A percentile compares a stretch with the other conserved stretches of the same genome.
Evolutionary conservation across 2,113 vertebrate species (phyloP).

Genomic region (Nesogale talazaci): DNA sequence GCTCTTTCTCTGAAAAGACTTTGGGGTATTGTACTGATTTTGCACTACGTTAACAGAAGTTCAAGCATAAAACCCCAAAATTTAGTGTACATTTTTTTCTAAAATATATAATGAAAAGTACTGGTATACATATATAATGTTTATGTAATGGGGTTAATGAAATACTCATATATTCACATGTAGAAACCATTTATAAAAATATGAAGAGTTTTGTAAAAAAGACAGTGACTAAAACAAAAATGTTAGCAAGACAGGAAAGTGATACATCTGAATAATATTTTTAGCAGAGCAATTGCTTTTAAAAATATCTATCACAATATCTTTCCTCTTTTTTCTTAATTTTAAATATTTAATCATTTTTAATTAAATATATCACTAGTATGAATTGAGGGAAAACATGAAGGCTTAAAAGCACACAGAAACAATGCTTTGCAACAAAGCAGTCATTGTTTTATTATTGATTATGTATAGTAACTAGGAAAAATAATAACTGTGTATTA

Average conservation of each 20-base stretch:
- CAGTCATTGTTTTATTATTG: not conserved
- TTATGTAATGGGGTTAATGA: not conserved
- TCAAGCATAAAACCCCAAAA: not conserved
- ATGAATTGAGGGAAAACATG: not conserved
- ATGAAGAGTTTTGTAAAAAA: not conserved
- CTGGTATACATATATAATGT: not conserved
- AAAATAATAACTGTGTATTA: not conserved
- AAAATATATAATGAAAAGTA: not conserved
- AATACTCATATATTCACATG: not conserved
- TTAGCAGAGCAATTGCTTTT: not conserved
- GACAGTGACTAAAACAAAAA: not conserved
- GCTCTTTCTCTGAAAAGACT: slow-evolving; percentile 75
- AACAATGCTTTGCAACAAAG: not conserved
- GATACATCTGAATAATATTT: not conserved
- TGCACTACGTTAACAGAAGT: slow-evolving; percentile 28
- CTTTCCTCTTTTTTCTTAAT: not conserved
- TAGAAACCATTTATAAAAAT: not conserved
- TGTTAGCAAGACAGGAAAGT: not conserved
- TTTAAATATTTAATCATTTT: not conserved
- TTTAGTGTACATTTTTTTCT: not conserved
- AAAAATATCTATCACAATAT: not conserved
- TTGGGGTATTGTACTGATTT: slow-evolving; percentile 53
- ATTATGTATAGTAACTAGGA: not conserved
- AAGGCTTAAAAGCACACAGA: not conserved
- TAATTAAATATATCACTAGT: not conserved